Conservation (phyloP, 2,113 vertebrate species). For the Falcunculus frontatus region DNA sequence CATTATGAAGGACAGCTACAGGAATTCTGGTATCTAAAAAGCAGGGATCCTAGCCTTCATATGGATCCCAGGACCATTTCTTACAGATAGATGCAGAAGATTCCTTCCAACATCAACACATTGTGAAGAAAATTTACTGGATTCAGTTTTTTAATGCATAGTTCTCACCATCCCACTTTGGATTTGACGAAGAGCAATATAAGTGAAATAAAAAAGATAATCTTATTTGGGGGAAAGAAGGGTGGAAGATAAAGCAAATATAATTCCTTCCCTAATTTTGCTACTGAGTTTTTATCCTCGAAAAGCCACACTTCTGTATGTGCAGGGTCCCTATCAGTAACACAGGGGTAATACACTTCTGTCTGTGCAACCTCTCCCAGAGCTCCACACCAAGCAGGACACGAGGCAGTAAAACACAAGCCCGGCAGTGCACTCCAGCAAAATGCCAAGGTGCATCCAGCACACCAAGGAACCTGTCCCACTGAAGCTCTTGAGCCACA, state of each 20-base stretch:
- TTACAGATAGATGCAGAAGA: background rate
- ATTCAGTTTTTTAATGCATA: background rate
- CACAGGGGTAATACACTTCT: background rate
- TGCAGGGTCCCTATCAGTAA: background rate
- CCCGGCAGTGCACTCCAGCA: background rate
- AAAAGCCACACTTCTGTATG: background rate
- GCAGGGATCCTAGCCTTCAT: background rate
- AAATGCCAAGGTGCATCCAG: background rate
- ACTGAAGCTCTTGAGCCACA: background rate
- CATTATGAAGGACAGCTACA: background rate
- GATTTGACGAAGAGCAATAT: background rate
- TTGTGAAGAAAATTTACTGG: background rate
- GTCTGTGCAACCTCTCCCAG: background rate
- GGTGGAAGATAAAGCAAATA: background rate
- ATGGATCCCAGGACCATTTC: background rate
- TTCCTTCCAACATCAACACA: background rate
- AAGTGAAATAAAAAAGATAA: background rate
- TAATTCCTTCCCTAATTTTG: background rate
- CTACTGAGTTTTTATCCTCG: background rate
- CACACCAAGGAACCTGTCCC: background rate
- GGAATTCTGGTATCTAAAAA: background rate
- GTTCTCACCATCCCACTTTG: background rate
- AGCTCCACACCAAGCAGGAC: background rate
- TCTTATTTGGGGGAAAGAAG: background rate
- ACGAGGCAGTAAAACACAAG: fast-evolving